phyloP scores from a whole-genome alignment of 37 sponge, comb jelly and placozoan species.

The Crambe crambe region DNA sequence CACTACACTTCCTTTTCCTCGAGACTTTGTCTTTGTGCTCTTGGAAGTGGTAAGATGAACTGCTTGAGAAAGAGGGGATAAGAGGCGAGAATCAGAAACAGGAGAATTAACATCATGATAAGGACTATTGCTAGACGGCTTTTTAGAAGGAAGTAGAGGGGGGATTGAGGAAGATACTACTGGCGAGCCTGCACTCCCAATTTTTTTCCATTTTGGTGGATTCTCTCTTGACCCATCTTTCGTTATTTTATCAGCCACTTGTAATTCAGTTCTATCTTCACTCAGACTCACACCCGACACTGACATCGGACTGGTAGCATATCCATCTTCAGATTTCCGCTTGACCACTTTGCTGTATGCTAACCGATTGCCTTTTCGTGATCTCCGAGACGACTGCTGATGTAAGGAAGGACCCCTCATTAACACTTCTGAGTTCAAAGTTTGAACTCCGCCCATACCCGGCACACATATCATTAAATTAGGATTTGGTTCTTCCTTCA shows the following conservation, averaged over 20 bases:
- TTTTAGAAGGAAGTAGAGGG: neutral
- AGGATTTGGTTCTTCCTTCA: neutral
- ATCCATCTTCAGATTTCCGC: conserved; percentile 15
- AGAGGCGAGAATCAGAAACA: neutral
- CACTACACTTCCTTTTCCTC: neutral
- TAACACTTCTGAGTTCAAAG: neutral
- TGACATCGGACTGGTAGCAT: neutral
- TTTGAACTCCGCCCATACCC: neutral
- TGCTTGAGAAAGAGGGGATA: neutral
- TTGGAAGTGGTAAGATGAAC: neutral
- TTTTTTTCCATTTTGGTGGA: conserved; percentile 47
- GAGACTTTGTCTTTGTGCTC: neutral
- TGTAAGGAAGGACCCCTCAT: neutral
- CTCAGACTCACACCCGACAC: neutral
- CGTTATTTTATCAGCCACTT: neutral
- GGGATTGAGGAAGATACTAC: neutral
- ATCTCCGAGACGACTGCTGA: neutral
- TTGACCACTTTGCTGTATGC: neutral
- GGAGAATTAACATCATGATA: neutral
- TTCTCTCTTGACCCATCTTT: neutral
- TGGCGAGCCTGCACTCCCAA: conserved; percentile 40
- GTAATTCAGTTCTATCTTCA: neutral
- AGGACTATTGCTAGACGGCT: neutral
- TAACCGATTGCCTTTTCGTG: conserved; percentile 2
- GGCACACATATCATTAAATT: neutral